Conservation (phyloP, 2,113 vertebrate species). For the Dipodomys merriami region DNA sequence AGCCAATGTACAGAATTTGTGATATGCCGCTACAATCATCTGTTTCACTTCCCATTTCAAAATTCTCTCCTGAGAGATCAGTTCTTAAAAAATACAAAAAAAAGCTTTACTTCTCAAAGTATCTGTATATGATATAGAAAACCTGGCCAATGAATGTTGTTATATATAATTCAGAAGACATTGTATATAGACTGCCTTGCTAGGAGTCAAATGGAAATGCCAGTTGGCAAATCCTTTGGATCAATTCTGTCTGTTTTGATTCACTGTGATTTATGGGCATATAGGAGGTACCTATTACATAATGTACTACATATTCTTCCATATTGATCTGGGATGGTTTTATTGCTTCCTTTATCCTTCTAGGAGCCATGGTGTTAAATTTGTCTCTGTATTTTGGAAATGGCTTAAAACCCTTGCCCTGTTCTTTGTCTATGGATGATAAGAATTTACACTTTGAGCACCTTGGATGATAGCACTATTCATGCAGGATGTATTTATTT, state of each 20-base stretch:
- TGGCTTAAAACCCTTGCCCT: background rate
- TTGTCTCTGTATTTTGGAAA: background rate
- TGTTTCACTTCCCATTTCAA: background rate
- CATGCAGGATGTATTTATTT: background rate
- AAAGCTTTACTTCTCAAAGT: background rate
- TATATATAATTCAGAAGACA: conserved; percentile 38
- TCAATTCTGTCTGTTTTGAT: conserved; percentile 14
- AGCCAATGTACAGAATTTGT: conserved; percentile 29
- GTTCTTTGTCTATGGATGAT: background rate
- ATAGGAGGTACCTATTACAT: background rate
- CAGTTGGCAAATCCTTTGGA: conserved; percentile 39
- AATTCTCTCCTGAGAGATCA: background rate
- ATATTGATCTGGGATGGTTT: background rate
- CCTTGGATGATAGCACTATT: background rate
- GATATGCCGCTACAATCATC: background rate
- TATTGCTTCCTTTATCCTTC: background rate
- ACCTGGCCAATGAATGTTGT: background rate
- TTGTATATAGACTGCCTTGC: background rate
- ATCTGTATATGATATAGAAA: background rate
- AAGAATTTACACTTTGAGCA: background rate
- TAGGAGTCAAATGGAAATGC: background rate
- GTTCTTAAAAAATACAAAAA: background rate
- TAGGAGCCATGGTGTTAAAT: background rate
- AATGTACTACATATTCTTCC: background rate
- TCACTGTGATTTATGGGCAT: conserved; percentile 13